These are phyloP conservation scores for Seira ritae DNA, from an alignment of 2,888 invertebrate genomes.

Conservation along the genomic window DNA sequence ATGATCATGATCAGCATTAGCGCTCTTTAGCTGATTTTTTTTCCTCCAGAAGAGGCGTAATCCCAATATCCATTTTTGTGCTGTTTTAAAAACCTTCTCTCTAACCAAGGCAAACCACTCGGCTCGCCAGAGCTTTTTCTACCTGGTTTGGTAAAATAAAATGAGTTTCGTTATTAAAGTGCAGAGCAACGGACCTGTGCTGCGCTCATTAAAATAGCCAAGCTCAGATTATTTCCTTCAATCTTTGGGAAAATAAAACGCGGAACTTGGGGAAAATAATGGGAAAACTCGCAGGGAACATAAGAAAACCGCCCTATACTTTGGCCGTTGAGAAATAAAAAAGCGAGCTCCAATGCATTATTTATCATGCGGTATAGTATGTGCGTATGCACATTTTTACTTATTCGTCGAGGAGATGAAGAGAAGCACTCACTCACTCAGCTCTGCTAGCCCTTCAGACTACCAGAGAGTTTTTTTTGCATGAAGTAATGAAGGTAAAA, in stretches of 20 bases:
- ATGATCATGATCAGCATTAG: too few species aligned
- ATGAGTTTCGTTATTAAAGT: too few species aligned
- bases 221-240: neutral
- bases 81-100: too few species aligned
- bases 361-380: neutral
- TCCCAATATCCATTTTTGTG: too few species aligned
- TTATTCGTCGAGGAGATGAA: neutral
- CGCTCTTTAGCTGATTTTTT: neutral
- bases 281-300: neutral
- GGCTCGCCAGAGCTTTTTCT: too few species aligned
- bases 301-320: neutral
- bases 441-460: neutral
- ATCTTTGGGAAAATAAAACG: neutral
- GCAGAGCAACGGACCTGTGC: too few species aligned
- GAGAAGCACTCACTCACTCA: neutral
- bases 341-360: neutral
- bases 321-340: neutral
- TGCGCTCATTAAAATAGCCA: too few species aligned
- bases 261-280: neutral
- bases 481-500: constrained; percentile 2
- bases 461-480: constrained; percentile 12
- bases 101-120: too few species aligned
- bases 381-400: neutral
- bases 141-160: too few species aligned
- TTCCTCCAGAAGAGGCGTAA: too few species aligned